These are phyloP conservation scores for Rhea americana DNA, from an alignment of 2,113 vertebrate genomes.

Conservation along the genomic window DNA sequence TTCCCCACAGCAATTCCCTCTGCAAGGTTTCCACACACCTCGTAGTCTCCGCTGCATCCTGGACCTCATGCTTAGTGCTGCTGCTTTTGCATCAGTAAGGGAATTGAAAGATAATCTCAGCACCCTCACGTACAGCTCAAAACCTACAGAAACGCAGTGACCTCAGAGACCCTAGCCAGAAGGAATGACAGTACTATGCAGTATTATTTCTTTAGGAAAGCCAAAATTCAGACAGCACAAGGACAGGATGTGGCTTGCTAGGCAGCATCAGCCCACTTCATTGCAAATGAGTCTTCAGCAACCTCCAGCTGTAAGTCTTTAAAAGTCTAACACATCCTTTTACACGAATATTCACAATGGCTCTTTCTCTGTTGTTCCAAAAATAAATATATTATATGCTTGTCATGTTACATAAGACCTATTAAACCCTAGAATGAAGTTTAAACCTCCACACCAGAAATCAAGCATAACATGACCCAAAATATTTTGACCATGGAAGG, in stretches of 20 bases:
- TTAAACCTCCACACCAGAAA: not conserved
- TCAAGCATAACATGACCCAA: not conserved
- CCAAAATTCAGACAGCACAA: not conserved
- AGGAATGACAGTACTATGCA: not conserved
- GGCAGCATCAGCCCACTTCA: not conserved
- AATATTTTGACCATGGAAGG: not conserved
- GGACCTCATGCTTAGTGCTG: too few species aligned
- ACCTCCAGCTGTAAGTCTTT: not conserved
- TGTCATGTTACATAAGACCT: too few species aligned
- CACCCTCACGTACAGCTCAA: not conserved
- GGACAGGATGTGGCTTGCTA: not conserved
- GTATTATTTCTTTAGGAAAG: not conserved
- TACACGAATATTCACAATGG: not conserved
- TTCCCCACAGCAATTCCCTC: not conserved
- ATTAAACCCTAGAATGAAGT: not conserved
- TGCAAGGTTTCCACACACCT: not conserved
- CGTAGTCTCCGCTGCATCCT: not conserved
- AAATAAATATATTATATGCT: not conserved
- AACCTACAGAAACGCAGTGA: not conserved
- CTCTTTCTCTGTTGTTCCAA: not conserved
- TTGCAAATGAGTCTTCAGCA: fast-evolving
- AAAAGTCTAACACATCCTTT: not conserved
- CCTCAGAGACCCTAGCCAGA: not conserved
- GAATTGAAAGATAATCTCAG: not conserved
- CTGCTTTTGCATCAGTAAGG: not conserved